Base-by-base conservation (phyloP, 2,113 vertebrate genomes). In the Ceratotherium simum region DNA sequence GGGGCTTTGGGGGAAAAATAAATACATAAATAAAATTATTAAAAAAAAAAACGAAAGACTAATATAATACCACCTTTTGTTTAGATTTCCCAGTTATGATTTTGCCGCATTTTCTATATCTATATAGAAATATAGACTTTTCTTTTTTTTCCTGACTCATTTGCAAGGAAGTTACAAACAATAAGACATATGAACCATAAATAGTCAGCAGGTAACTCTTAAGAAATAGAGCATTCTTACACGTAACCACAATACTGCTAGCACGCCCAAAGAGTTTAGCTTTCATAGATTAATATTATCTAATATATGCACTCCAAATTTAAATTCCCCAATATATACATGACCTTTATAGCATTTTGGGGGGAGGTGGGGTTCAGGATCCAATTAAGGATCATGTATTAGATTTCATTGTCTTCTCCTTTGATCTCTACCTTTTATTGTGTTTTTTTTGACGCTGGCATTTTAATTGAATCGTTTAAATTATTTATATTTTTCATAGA, bases 211-310 rank as follows among this genome's bases (percentile, higher is more conserved):
- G 69, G n/a, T 90, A 90, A 72, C 42, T 80, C 42, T 88, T 89
- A 95, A 95, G 54, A 60, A 69, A 29, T 91, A 69, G 72, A 80
- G 39, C 25, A 79, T 96, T 96, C 29, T 78, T 73, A 27, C 42
- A 27, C 33, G 21, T 87, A 79, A 80, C 56, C n/a, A 73, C 73
- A 42, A 6, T 46, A 42, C 27, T 80, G 4, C 73, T 72, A 79
- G 4, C 64, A 81, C 21, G 64, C 4, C n/a, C n/a, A 86, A 82
- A 3, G 85, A 72, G 25, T 67, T 75, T 65, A 75, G 64, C 46
- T 39, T 81, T 73, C 14, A 29, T 75, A 79, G 51, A 84, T 39
- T 95, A 56, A 25, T 69, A 33, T 60, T 79, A 62, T 33, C 51
- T 36, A 51, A 33, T 81, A 31, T 73, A 54, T 78, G 16, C 16